Conservation (phyloP, 2,797 vertebrate species). For the Oreochromis mossambicus region DNA sequence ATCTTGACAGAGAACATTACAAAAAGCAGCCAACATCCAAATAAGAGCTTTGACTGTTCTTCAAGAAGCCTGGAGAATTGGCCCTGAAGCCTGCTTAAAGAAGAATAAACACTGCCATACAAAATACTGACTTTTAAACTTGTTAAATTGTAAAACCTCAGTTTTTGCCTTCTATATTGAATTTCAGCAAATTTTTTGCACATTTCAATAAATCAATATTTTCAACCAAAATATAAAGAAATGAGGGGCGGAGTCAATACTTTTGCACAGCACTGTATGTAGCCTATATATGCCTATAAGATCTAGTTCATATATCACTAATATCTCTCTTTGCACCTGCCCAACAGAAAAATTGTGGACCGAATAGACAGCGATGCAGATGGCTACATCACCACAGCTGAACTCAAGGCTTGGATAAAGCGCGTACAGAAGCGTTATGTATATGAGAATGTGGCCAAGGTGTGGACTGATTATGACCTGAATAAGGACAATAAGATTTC, state of each 20-base stretch:
- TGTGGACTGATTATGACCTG: slow-evolving; percentile 95
- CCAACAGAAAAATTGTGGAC: slow-evolving; percentile 89
- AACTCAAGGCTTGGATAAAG: slow-evolving; percentile 94
- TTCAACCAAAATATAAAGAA: background rate
- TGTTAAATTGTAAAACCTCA: background rate
- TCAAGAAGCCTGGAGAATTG: background rate
- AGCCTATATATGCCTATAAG: background rate
- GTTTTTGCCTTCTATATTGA: background rate
- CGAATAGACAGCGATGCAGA: slow-evolving; percentile 87
- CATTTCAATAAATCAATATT: background rate
- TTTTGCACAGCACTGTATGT: background rate
- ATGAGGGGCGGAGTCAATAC: background rate
- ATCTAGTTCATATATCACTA: background rate
- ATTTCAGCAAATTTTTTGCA: background rate
- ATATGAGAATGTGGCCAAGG: slow-evolving; percentile 95
- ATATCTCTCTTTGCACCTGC: background rate
- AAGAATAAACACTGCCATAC: background rate
- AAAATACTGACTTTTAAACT: background rate
- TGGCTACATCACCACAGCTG: slow-evolving; percentile 84
- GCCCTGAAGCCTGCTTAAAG: background rate
- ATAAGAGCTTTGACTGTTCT: background rate
- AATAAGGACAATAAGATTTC: slow-evolving; percentile 93
- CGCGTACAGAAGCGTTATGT: slow-evolving; percentile 96
- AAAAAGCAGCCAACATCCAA: background rate
- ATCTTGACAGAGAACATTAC: background rate